phyloP scores from a whole-genome alignment of 2,888 invertebrate species.

The Geophilus truncorum region DNA sequence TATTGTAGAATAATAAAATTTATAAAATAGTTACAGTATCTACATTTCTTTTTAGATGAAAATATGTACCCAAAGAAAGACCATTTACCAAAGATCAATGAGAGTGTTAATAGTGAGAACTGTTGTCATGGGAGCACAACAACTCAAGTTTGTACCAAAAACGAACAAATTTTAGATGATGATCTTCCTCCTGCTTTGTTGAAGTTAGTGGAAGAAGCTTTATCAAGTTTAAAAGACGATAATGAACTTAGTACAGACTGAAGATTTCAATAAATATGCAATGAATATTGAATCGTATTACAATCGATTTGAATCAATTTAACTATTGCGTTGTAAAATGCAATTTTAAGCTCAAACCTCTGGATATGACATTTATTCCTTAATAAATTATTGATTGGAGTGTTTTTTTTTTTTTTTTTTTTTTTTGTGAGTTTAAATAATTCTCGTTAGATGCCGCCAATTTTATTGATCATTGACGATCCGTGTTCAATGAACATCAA shows the following conservation, averaged over 20 bases:
- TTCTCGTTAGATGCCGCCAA: too few species aligned
- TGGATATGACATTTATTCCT: not conserved
- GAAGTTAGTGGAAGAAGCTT: constrained; percentile 57
- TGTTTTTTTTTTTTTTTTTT: too few species aligned
- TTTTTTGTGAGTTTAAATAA: too few species aligned
- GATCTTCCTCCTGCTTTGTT: constrained; percentile 58
- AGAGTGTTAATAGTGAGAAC: not conserved
- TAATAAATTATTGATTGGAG: not conserved
- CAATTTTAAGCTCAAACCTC: not conserved
- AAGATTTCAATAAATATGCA: not conserved
- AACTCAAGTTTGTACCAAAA: constrained; percentile 45
- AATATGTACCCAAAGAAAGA: not conserved
- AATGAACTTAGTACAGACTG: not conserved
- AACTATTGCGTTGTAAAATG: not conserved
- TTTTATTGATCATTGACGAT: too few species aligned
- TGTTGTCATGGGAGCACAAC: not conserved
- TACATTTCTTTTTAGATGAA: too few species aligned
- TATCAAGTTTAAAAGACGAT: constrained; percentile 46
- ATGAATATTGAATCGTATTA: not conserved
- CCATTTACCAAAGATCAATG: not conserved
- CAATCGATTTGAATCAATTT: not conserved
- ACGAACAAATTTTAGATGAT: constrained; percentile 51
- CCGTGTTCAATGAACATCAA: too few species aligned
- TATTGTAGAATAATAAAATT: too few species aligned
- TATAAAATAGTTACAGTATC: too few species aligned